Evolutionary conservation across 2,888 invertebrate species (phyloP).

Genomic region (Catocala sponsa): DNA sequence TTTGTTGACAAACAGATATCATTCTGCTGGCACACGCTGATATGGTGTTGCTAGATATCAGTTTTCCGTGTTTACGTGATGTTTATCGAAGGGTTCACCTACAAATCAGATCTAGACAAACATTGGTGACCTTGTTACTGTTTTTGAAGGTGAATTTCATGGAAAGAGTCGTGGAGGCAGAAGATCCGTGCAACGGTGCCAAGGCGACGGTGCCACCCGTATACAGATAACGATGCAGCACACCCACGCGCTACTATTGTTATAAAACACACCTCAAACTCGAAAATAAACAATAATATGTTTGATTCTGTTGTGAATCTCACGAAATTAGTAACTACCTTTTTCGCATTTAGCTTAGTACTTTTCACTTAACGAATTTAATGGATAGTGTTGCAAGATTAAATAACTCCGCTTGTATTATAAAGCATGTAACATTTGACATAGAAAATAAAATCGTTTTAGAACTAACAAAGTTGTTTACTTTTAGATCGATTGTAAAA

Average conservation of each 20-base stretch:
- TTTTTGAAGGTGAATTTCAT: slow-evolving; percentile 65
- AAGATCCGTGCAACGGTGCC: slow-evolving; percentile 73
- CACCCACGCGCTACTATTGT: slow-evolving; percentile 57
- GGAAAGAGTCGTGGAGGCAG: slow-evolving; percentile 67
- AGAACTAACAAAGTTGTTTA: too few relatives aligned
- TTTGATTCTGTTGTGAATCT: too few relatives aligned
- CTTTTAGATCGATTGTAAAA: too few relatives aligned
- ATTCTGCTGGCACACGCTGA: not conserved
- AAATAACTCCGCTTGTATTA: too few relatives aligned
- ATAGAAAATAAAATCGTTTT: too few relatives aligned
- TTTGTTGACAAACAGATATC: not conserved
- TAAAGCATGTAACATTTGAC: too few relatives aligned
- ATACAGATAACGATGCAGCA: slow-evolving; percentile 79
- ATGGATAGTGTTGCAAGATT: too few relatives aligned
- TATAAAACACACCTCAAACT: slow-evolving; percentile 31
- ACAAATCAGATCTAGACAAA: slow-evolving; percentile 63
- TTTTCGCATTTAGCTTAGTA: too few relatives aligned
- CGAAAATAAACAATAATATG: slow-evolving; percentile 21
- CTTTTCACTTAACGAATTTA: too few relatives aligned
- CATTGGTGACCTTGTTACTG: slow-evolving; percentile 68
- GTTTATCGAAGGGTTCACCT: slow-evolving; percentile 36
- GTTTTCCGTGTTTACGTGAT: slow-evolving; percentile 22
- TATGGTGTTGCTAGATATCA: not conserved
- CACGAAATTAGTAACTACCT: too few relatives aligned
- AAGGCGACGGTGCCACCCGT: slow-evolving; percentile 79